Evolutionary conservation across 2,888 invertebrate species (phyloP).

Genomic region (Linhomoeus sp.): DNA sequence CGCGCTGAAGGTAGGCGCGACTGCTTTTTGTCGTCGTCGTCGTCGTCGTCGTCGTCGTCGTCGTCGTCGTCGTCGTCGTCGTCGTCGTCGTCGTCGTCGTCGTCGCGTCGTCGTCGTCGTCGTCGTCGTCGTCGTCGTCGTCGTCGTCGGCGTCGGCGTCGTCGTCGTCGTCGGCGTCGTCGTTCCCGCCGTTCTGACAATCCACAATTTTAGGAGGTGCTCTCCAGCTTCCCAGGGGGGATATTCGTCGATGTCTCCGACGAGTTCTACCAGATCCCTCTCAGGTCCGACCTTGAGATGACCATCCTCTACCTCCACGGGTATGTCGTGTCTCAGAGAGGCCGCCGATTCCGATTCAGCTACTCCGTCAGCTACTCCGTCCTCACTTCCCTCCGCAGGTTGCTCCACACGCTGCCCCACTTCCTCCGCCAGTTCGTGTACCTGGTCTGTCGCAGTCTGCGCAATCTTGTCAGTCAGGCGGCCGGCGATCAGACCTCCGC

Average conservation of each 20-base stretch:
- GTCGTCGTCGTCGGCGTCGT: no score
- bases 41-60: no score
- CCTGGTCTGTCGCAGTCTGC: constrained; percentile 8
- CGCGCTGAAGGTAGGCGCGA: constrained; percentile 6
- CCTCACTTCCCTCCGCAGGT: no score
- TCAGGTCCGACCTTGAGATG: constrained; percentile 7
- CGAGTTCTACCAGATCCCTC: constrained; percentile 8
- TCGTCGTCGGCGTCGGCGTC: no score
- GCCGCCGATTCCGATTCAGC: background rate
- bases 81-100: no score
- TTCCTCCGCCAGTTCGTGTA: constrained; percentile 10
- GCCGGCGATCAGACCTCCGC: constrained; percentile 7
- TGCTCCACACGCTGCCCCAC: constrained; percentile 8
- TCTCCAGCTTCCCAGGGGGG: constrained; percentile 10
- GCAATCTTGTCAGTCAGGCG: constrained; percentile 8
- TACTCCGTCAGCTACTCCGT: no score
- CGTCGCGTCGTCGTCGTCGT: no score
- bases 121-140: no score
- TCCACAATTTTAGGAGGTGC: constrained; percentile 9
- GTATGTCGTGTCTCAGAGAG: background rate
- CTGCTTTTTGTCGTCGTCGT: no score
- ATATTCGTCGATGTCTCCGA: constrained; percentile 8
- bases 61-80: no score
- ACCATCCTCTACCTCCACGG: constrained; percentile 9
- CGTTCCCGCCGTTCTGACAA: no score